Evolutionary conservation across 2,113 vertebrate species (phyloP).

Genomic region (Pseudois nayaur): DNA sequence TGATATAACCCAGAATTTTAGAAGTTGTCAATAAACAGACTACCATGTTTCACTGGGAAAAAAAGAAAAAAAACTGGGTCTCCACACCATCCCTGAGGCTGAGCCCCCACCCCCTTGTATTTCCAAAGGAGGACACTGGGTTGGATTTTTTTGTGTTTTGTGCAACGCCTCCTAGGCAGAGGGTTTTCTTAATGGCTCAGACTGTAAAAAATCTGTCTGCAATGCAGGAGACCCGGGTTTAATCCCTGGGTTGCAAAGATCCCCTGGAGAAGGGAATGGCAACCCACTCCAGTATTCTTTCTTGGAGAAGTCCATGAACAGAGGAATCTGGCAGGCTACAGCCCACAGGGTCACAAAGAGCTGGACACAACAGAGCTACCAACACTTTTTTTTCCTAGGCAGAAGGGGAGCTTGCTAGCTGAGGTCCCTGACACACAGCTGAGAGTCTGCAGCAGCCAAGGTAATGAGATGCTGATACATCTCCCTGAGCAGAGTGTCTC

Average conservation of each 20-base stretch:
- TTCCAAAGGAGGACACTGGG: neutral
- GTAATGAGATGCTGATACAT: neutral
- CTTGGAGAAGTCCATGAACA: neutral
- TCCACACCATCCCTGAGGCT: rapidly evolving
- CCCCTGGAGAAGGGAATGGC: neutral
- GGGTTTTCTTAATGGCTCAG: neutral
- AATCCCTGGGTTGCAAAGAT: neutral
- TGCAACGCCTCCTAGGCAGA: neutral
- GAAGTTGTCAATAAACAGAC: neutral
- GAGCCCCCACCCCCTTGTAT: neutral
- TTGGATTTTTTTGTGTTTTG: no score
- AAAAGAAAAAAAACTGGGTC: neutral
- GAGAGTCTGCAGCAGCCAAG: neutral
- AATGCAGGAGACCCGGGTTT: neutral
- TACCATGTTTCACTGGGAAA: neutral
- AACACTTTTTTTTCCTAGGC: neutral
- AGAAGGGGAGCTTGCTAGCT: neutral
- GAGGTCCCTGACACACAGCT: neutral
- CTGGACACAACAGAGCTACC: neutral
- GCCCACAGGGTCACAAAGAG: neutral
- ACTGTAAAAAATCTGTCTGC: neutral
- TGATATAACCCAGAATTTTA: neutral
- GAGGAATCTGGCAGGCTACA: neutral
- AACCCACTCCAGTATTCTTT: neutral
- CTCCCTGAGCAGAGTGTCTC: rapidly evolving